Percentiles rank a stretch among this genome's conserved stretches.
phyloP scores from a whole-genome alignment of 2,888 invertebrate genomes.

The Cecidostiba fungosa region DNA sequence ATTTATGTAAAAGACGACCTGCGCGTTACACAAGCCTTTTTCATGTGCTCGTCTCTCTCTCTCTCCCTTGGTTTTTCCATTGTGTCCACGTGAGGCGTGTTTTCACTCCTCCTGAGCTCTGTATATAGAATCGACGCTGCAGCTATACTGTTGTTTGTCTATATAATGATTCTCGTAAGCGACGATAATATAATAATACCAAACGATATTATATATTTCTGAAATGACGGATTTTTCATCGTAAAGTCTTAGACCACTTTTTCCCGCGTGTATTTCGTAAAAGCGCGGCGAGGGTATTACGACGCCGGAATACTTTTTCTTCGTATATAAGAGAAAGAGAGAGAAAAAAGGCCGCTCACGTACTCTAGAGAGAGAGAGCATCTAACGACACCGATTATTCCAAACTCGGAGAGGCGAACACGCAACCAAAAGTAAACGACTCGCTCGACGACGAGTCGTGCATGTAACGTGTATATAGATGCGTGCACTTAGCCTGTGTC shows the following conservation, averaged over 20 bases:
- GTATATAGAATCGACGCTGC: too few relatives aligned
- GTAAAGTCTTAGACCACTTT: background rate
- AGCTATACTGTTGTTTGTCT: too few relatives aligned
- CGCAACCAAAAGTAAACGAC: slow-evolving; percentile 44
- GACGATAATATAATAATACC: too few relatives aligned
- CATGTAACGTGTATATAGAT: background rate
- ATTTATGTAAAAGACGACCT: slow-evolving; percentile 59
- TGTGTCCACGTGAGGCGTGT: background rate
- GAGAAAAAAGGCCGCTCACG: slow-evolving; percentile 7
- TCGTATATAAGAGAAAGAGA: background rate
- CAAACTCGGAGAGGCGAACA: slow-evolving; percentile 23
- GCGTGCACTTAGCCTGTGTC: slow-evolving; percentile 8
- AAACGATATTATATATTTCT: background rate
- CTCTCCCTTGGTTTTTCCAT: slow-evolving; percentile 13
- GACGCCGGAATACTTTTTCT: background rate
- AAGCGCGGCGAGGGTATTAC: background rate
- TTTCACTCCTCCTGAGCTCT: background rate
- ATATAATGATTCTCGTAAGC: background rate
- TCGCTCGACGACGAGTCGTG: background rate
- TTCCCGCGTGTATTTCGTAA: background rate
- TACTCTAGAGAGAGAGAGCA: background rate
- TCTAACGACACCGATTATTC: slow-evolving; percentile 39
- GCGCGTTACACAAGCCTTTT: slow-evolving; percentile 56
- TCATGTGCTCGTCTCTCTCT: slow-evolving; percentile 28
- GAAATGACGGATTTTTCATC: background rate